Conservation (phyloP, 2,888 invertebrate genomes). For the Apotomis capreana region DNA sequence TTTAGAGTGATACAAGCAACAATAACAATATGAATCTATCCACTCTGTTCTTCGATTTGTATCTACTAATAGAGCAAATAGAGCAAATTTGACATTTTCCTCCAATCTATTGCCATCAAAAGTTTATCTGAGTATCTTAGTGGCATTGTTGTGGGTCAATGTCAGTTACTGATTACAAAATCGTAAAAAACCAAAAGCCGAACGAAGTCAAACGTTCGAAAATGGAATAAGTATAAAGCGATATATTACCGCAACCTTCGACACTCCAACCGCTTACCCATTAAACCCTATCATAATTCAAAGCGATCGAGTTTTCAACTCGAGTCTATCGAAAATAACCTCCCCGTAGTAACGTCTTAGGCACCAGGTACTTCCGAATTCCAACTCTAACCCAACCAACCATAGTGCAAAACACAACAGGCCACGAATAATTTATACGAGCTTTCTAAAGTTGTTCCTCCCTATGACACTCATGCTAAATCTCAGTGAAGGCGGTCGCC, state of each 20-base stretch:
- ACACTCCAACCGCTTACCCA: conserved; percentile 66
- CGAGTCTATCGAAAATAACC: conserved; percentile 59
- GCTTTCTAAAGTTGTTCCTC: conserved; percentile 5
- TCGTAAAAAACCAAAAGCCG: conserved; percentile 28
- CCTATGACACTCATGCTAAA: conserved; percentile 78
- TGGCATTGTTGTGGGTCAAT: neutral
- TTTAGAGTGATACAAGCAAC: too few relatives aligned
- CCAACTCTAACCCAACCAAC: neutral
- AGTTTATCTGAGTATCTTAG: too few relatives aligned
- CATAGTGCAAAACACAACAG: neutral
- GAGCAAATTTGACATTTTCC: too few relatives aligned
- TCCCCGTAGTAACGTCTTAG: neutral
- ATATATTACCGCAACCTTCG: conserved; percentile 69
- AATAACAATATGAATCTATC: too few relatives aligned
- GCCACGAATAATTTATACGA: conserved; percentile 7
- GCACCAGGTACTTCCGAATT: neutral
- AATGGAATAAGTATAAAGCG: conserved; percentile 47
- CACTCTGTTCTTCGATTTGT: too few relatives aligned
- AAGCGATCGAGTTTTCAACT: conserved; percentile 72
- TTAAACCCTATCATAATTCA: conserved; percentile 78
- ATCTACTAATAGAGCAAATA: too few relatives aligned
- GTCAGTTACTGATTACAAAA: neutral
- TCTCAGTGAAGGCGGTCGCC: conserved; percentile 80
- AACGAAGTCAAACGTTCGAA: conserved; percentile 41
- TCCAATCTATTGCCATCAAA: too few relatives aligned